These are phyloP conservation scores for Hyaena hyaena DNA, from an alignment of 2,113 vertebrate genomes.

Conservation along the genomic window DNA sequence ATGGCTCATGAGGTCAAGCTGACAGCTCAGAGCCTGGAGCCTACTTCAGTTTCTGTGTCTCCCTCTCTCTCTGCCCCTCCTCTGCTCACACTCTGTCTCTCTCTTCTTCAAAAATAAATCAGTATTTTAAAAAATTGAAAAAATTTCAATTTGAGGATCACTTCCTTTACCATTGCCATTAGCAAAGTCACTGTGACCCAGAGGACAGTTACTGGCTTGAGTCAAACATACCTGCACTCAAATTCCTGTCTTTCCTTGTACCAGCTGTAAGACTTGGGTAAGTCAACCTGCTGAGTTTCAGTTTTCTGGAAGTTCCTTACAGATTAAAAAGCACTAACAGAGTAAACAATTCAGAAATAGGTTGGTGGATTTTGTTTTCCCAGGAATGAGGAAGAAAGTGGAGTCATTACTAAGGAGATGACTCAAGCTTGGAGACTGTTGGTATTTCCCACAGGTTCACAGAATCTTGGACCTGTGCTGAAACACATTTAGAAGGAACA, in stretches of 20 bases:
- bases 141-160: not conserved
- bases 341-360: not conserved
- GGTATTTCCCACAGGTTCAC: not conserved
- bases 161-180: not conserved
- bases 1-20: too few relatives aligned
- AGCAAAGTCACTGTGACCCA: not conserved
- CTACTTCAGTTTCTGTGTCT: too few relatives aligned
- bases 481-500: not conserved
- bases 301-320: not conserved
- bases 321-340: not conserved
- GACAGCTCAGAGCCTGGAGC: too few relatives aligned
- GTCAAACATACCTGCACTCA: not conserved
- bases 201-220: not conserved
- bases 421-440: not conserved
- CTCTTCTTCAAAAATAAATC: not conserved
- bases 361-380: slow-evolving; percentile 1
- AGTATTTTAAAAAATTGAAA: too few relatives aligned
- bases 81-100: not conserved
- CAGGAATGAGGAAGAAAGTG: slow-evolving; percentile 57
- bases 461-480: not conserved
- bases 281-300: not conserved
- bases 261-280: not conserved
- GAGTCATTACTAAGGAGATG: not conserved
- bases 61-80: too few relatives aligned
- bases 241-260: not conserved